These are phyloP conservation scores for Leptoclinus maculatus DNA, from an alignment of 2,797 vertebrate species.

Conservation along the genomic window DNA sequence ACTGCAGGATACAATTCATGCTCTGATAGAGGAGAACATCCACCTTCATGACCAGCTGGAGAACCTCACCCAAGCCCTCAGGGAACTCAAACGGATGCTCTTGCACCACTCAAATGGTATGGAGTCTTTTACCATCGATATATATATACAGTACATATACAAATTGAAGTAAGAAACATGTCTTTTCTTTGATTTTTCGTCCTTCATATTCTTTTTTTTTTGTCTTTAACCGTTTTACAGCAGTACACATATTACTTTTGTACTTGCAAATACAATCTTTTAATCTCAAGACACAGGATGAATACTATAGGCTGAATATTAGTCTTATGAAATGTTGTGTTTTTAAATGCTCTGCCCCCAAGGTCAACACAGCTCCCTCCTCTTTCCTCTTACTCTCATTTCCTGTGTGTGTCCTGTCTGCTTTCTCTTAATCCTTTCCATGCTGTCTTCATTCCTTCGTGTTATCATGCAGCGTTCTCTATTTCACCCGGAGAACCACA, in stretches of 20 bases:
- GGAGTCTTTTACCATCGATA: not conserved
- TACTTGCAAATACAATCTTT: not conserved
- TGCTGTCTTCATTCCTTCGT: not conserved
- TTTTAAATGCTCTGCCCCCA: not conserved
- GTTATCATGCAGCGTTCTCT: not conserved
- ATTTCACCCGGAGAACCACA: not conserved
- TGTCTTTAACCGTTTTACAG: not conserved
- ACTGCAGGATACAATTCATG: constrained; percentile 87
- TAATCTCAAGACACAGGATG: not conserved
- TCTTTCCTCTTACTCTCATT: constrained; percentile 27
- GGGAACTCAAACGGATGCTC: constrained; percentile 84
- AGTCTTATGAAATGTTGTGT: not conserved
- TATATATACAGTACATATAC: not conserved
- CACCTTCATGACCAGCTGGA: constrained; percentile 87
- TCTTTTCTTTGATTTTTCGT: not conserved
- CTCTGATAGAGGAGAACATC: constrained; percentile 87
- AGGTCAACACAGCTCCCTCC: constrained; percentile 29
- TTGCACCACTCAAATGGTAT: constrained; percentile 84
- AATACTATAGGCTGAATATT: not conserved
- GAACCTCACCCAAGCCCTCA: constrained; percentile 86
- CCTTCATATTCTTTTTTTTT: not conserved
- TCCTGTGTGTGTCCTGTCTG: constrained; percentile 31
- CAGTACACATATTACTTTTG: not conserved
- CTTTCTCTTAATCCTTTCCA: constrained; percentile 35
- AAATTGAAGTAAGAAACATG: not conserved